These are phyloP conservation scores for Pandemis corylana DNA, from an alignment of 2,888 invertebrate species.

Conservation along the genomic window DNA sequence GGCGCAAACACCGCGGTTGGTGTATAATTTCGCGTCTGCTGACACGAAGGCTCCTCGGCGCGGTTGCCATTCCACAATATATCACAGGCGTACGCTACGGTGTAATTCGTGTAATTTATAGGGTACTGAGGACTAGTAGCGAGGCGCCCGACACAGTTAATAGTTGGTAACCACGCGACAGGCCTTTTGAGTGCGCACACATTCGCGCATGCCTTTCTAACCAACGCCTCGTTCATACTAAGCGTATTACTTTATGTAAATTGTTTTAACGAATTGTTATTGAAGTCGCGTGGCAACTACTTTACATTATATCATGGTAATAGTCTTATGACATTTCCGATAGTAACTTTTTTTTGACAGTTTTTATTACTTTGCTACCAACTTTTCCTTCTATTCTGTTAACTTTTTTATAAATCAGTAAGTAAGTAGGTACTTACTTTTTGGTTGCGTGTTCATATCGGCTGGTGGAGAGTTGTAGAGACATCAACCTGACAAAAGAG, in stretches of 20 bases:
- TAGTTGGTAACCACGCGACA: conserved; percentile 82
- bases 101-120: conserved; percentile 84
- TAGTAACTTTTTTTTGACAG: not conserved
- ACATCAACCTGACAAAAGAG: too few species aligned
- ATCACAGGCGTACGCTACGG: conserved; percentile 75
- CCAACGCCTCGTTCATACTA: conserved; percentile 26
- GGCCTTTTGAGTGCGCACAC: conserved; percentile 58
- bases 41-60: conserved; percentile 68
- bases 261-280: conserved; percentile 18
- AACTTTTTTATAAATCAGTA: not conserved
- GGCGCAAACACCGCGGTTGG: conserved; percentile 70
- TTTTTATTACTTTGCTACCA: not conserved
- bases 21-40: conserved; percentile 80
- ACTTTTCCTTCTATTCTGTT: not conserved
- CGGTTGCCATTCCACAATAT: conserved; percentile 76
- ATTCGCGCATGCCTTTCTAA: conserved; percentile 46
- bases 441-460: too few species aligned
- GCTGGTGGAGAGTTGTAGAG: too few species aligned
- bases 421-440: not conserved
- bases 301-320: conserved; percentile 3
- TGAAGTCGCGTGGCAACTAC: conserved; percentile 8
- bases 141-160: conserved; percentile 69
- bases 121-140: conserved; percentile 74
- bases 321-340: conserved; percentile 1
- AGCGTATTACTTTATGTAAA: conserved; percentile 19